These are phyloP conservation scores for Uropsilus gracilis DNA, from an alignment of 2,113 vertebrate genomes.

Conservation along the genomic window DNA sequence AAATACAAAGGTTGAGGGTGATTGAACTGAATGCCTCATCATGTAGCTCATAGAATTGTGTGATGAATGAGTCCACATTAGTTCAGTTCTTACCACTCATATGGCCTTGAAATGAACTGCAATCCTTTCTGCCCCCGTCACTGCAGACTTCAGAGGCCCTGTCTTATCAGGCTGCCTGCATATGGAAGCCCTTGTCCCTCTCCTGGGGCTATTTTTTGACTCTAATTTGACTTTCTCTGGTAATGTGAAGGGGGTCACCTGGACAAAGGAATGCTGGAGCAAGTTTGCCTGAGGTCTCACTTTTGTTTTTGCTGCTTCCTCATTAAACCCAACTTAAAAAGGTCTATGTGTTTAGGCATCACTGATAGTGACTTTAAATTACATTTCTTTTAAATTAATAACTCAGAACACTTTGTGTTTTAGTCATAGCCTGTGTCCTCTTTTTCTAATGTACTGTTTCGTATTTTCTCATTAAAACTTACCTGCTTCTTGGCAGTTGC, in stretches of 20 bases:
- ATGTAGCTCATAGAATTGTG: background rate
- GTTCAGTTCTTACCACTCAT: background rate
- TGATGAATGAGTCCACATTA: background rate
- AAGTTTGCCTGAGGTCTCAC: background rate
- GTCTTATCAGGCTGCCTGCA: background rate
- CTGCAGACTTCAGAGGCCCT: background rate
- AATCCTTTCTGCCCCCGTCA: background rate
- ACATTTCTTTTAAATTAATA: conserved; percentile 43
- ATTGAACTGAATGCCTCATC: background rate
- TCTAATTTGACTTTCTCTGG: background rate
- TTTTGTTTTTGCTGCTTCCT: background rate
- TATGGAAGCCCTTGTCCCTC: background rate
- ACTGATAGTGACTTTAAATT: background rate
- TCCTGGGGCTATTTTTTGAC: background rate
- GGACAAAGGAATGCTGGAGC: too few relatives aligned
- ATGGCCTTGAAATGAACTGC: background rate
- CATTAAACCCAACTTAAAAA: background rate
- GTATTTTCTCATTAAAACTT: background rate
- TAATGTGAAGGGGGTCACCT: background rate
- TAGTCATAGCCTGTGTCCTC: background rate
- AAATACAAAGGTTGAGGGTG: background rate
- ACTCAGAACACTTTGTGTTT: background rate
- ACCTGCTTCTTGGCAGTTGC: background rate
- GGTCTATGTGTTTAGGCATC: background rate
- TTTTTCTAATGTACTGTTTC: background rate